Conservation (phyloP, 2,797 vertebrate genomes). For the Hirundo rustica region DNA sequence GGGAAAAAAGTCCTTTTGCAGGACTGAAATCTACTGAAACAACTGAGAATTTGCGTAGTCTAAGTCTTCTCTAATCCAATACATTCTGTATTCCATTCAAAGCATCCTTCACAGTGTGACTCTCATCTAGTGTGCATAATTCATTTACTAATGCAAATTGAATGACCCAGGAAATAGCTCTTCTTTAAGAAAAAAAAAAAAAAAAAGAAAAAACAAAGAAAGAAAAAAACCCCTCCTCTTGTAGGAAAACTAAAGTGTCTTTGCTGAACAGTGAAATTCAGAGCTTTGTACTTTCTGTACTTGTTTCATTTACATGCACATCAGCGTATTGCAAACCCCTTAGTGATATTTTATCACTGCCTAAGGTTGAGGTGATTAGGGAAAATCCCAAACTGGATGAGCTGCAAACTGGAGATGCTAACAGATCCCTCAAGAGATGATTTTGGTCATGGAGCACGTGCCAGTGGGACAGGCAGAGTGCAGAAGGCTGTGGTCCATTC, state of each 20-base stretch:
- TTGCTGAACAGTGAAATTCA: neutral
- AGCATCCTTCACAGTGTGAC: neutral
- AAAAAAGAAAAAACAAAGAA: accelerated
- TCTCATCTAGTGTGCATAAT: neutral
- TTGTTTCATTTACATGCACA: neutral
- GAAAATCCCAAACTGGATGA: neutral
- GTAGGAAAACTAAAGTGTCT: neutral
- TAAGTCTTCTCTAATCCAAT: neutral
- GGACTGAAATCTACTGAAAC: neutral
- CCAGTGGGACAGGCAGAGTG: neutral
- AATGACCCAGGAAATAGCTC: neutral
- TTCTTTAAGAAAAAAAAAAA: neutral
- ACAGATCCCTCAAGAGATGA: neutral
- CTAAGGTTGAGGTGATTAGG: neutral
- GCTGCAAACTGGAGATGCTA: neutral
- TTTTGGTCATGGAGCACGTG: neutral
- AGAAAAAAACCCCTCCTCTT: accelerated
- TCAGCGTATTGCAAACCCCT: neutral
- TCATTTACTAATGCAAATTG: slow-evolving; percentile 3
- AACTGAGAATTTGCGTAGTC: neutral
- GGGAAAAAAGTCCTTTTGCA: neutral
- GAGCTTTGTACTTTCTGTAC: neutral
- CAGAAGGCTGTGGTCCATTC: neutral
- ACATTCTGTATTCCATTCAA: neutral
- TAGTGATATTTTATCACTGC: neutral